Conservation (phyloP, 2,888 invertebrate genomes). For the Barypeithes pellucidus region DNA sequence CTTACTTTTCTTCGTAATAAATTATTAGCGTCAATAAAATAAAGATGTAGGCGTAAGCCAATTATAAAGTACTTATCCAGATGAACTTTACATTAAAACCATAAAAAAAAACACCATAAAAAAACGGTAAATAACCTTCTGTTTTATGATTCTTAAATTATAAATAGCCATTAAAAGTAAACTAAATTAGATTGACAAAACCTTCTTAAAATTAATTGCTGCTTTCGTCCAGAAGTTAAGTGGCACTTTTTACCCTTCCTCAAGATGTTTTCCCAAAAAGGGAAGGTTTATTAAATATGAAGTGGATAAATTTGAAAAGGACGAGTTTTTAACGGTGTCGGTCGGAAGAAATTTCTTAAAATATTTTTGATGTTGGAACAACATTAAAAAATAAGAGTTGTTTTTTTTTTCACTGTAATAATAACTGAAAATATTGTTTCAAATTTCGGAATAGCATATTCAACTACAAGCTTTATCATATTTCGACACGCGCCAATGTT, state of each 20-base stretch:
- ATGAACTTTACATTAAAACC: background rate
- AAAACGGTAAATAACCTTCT: background rate
- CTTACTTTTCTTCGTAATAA: too few species aligned
- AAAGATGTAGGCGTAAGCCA: background rate
- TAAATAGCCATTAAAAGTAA: conserved; percentile 1
- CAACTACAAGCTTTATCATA: too few species aligned
- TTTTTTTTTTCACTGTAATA: too few species aligned
- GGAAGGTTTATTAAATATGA: conserved; percentile 3
- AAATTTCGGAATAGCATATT: too few species aligned
- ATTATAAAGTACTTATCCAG: conserved; percentile 1
- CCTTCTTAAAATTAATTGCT: conserved; percentile 11
- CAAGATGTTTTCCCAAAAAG: background rate
- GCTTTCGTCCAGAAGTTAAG: background rate
- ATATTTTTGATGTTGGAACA: too few species aligned
- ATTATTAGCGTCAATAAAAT: too few species aligned
- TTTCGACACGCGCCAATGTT: too few species aligned
- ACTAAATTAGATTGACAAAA: conserved; percentile 4
- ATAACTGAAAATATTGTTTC: too few species aligned
- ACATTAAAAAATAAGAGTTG: too few species aligned
- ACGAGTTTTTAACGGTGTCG: conserved; percentile 5
- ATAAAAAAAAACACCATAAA: background rate
- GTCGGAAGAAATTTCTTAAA: background rate
- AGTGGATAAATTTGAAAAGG: conserved; percentile 3
- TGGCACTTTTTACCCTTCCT: conserved; percentile 3
- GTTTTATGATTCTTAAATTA: conserved; percentile 10